A percentile compares a stretch with the other conserved stretches of the same genome.
phyloP scores from a whole-genome alignment of 2,797 vertebrate genomes.

The Pteronotus mesoamericanus region DNA sequence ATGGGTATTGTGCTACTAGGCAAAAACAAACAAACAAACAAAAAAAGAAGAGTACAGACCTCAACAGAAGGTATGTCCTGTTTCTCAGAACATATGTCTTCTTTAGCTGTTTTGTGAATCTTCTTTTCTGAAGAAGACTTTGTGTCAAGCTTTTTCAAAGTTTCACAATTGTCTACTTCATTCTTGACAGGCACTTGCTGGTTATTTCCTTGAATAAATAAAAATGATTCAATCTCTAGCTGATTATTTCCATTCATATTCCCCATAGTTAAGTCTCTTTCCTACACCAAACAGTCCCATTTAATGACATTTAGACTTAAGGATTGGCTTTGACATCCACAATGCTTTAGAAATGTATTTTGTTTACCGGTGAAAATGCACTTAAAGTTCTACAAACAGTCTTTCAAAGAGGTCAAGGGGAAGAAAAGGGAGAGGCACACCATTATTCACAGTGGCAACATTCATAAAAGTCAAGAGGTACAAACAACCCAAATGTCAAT shows the following conservation, averaged over 20 bases:
- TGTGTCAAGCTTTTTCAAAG: constrained; percentile 78
- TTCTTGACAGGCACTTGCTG: constrained; percentile 82
- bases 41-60: constrained; percentile 72
- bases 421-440: neutral
- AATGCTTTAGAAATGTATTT: neutral
- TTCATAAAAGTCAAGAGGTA: neutral
- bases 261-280: neutral
- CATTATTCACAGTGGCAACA: neutral
- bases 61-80: constrained; percentile 75
- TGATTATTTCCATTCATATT: neutral
- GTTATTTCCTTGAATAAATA: constrained; percentile 80
- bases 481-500: neutral
- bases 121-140: constrained; percentile 80
- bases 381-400: neutral
- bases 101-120: constrained; percentile 76
- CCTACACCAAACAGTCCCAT: neutral
- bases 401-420: neutral
- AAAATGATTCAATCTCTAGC: constrained; percentile 34
- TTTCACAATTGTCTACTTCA: constrained; percentile 81
- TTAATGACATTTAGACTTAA: neutral
- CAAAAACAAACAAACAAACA: neutral
- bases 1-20: neutral
- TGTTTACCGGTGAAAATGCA: neutral
- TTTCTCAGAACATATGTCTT: constrained; percentile 77
- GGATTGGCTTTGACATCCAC: neutral